Conservation (phyloP, 2,113 vertebrate species). For the Oncorhynchus tshawytscha region DNA sequence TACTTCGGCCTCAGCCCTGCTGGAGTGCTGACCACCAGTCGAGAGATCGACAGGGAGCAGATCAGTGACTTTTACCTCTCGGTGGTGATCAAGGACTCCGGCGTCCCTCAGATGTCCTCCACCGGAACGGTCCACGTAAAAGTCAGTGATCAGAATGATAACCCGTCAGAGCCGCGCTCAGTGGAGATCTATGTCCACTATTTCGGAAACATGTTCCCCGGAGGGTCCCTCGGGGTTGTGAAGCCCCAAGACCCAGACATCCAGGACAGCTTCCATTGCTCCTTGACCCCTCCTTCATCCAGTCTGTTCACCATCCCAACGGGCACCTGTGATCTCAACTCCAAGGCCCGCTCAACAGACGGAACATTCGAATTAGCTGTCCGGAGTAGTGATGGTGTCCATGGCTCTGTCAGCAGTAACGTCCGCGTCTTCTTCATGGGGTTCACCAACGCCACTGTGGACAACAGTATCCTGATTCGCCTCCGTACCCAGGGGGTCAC, state of each 20-base stretch:
- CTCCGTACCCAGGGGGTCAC: constrained; percentile 74
- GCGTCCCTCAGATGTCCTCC: constrained; percentile 94
- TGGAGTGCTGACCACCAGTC: constrained; percentile 84
- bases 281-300: constrained; percentile 83
- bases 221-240: constrained; percentile 87
- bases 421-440: constrained; percentile 83
- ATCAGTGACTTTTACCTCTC: constrained; percentile 89
- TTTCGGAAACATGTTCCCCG: constrained; percentile 90
- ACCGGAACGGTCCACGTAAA: constrained; percentile 89
- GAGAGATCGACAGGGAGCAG: constrained; percentile 94
- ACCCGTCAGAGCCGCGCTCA: constrained; percentile 88
- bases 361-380: constrained; percentile 87
- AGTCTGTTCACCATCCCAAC: constrained; percentile 86
- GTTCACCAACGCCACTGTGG: constrained; percentile 88
- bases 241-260: constrained; percentile 92
- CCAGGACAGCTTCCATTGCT: constrained; percentile 89
- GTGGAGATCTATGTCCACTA: constrained; percentile 93
- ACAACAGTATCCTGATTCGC: constrained; percentile 91
- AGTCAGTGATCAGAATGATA: constrained; percentile 93
- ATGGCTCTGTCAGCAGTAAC: constrained; percentile 82
- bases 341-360: constrained; percentile 84
- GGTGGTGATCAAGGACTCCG: constrained; percentile 89
- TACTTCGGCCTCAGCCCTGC: constrained; percentile 88
- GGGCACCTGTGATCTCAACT: constrained; percentile 85
- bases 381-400: constrained; percentile 86